These are phyloP conservation scores for Sebastes iracundus DNA, from an alignment of 2,797 vertebrate species.

Conservation along the genomic window DNA sequence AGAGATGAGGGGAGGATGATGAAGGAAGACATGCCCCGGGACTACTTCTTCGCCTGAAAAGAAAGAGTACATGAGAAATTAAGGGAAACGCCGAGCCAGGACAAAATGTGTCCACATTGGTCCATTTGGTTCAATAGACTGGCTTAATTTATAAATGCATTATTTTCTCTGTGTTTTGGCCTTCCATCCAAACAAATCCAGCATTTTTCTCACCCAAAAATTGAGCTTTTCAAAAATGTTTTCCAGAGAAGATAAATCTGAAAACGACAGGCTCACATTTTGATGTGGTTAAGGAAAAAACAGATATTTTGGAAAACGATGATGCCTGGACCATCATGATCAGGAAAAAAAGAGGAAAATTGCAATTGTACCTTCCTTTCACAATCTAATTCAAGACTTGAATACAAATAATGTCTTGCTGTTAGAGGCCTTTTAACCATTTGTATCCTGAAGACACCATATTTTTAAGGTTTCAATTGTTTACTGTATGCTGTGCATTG, in stretches of 20 bases:
- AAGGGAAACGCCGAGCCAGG: neutral
- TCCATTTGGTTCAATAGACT: neutral
- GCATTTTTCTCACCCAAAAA: neutral
- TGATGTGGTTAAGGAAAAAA: neutral
- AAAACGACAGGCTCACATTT: neutral
- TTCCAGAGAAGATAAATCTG: neutral
- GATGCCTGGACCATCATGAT: neutral
- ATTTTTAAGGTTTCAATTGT: neutral
- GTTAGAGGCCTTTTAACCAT: neutral
- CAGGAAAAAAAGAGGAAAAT: neutral
- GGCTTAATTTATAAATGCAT: too few species aligned
- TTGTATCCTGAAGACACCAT: neutral
- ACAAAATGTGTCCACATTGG: neutral
- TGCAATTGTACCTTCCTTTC: neutral
- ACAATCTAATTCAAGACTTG: neutral
- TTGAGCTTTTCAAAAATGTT: neutral
- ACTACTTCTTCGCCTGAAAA: slow-evolving; percentile 77
- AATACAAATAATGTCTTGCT: neutral
- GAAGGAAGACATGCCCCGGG: slow-evolving; percentile 75
- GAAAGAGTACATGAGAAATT: neutral
- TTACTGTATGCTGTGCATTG: neutral
- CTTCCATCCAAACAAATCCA: neutral
- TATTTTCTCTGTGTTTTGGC: neutral
- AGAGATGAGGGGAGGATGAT: slow-evolving; percentile 81
- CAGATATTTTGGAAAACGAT: neutral